Evolutionary conservation across 2,113 vertebrate species (phyloP).

Genomic region (Boulengeromyrus knoepffleri): DNA sequence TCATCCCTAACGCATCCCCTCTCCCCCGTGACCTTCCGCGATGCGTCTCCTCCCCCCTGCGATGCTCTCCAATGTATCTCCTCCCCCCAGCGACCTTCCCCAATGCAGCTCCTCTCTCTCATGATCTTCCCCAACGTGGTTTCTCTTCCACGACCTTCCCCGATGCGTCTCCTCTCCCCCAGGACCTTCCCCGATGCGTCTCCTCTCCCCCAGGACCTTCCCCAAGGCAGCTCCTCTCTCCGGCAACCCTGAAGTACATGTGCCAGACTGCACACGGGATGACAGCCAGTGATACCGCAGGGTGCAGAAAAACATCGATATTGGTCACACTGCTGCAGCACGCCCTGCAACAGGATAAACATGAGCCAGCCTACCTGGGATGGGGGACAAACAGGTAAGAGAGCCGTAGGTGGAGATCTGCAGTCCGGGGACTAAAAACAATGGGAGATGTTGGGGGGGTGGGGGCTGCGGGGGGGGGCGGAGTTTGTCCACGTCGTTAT

Average conservation of each 20-base stretch:
- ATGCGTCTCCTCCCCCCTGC: background rate
- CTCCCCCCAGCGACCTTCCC: background rate
- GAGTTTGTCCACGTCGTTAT: no score
- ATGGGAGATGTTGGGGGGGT: background rate
- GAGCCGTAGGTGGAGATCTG: background rate
- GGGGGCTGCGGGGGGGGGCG: no score
- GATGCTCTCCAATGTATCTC: background rate
- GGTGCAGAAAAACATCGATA: background rate
- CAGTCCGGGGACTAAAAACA: background rate
- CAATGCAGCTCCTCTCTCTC: background rate
- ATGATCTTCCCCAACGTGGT: background rate
- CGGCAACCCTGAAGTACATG: background rate
- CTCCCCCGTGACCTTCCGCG: background rate
- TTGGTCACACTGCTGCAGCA: background rate
- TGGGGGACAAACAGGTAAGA: background rate
- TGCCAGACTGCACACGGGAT: background rate
- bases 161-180: background rate
- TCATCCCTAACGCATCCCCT: background rate
- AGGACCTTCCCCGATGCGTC: no score
- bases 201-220: no score
- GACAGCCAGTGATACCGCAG: background rate
- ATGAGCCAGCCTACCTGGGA: background rate
- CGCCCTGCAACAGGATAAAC: background rate
- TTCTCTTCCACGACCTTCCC: background rate
- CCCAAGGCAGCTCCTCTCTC: no score